Evolutionary conservation across 2,797 vertebrate genomes (phyloP).

Genomic region (Coregonus ussuriensis): DNA sequence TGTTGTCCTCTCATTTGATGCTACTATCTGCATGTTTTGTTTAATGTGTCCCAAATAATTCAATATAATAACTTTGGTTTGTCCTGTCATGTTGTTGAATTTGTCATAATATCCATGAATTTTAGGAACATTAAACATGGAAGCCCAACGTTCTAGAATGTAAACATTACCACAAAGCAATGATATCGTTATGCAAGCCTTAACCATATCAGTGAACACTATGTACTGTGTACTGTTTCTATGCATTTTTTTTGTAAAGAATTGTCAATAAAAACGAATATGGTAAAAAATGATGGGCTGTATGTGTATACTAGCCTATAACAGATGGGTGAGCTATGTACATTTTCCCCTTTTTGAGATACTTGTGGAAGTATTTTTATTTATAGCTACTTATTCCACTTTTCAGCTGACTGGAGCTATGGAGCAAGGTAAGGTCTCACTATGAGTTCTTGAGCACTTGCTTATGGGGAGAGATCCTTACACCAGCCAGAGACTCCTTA

Average conservation of each 20-base stretch:
- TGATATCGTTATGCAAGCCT: slow-evolving; percentile 26
- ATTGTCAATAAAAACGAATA: slow-evolving; percentile 54
- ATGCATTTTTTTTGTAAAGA: slow-evolving; percentile 32
- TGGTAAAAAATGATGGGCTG: not conserved
- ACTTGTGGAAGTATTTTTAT: too few relatives aligned
- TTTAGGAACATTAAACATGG: slow-evolving; percentile 7
- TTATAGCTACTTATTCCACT: too few relatives aligned
- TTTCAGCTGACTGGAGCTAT: too few relatives aligned
- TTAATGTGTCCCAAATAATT: slow-evolving; percentile 2
- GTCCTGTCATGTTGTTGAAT: not conserved
- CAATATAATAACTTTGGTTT: slow-evolving; percentile 31
- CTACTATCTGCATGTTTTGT: not conserved
- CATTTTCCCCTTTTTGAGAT: too few relatives aligned
- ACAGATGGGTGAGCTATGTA: too few relatives aligned
- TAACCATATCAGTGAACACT: slow-evolving; percentile 28
- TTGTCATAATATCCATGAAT: not conserved
- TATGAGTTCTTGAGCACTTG: too few relatives aligned
- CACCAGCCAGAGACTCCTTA: too few relatives aligned
- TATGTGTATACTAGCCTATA: not conserved
- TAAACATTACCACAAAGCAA: slow-evolving; percentile 11
- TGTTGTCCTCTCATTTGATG: not conserved
- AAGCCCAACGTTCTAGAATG: slow-evolving; percentile 20
- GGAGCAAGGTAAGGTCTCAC: too few relatives aligned
- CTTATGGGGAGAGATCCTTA: too few relatives aligned
- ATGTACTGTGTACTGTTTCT: slow-evolving; percentile 29